A percentile compares a stretch with the other conserved stretches of the same genome.
These are phyloP conservation scores for Onychomys leucogaster DNA, from an alignment of 2,797 vertebrate genomes.

Conservation along the genomic window DNA sequence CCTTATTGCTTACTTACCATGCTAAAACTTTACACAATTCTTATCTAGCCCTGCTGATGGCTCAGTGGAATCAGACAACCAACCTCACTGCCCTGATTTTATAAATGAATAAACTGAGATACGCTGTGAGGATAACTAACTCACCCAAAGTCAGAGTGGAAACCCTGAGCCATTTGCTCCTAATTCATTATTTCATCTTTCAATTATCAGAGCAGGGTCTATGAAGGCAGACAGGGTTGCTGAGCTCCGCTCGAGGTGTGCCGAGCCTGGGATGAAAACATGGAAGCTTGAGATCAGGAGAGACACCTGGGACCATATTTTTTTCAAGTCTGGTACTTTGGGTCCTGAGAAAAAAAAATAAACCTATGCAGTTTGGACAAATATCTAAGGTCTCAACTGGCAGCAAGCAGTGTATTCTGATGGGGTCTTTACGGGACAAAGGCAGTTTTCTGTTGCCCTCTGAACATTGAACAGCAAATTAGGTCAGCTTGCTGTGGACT, in stretches of 20 bases:
- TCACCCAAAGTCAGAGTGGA: background rate
- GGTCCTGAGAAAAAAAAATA: constrained; percentile 11
- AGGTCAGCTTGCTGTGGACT: background rate
- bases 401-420: background rate
- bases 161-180: background rate
- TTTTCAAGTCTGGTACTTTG: background rate
- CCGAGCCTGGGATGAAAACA: background rate
- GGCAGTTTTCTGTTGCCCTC: background rate
- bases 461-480: background rate
- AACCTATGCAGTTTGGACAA: background rate
- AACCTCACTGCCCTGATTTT: background rate
- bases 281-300: background rate
- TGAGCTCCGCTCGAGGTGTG: background rate
- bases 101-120: background rate
- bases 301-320: background rate
- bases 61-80: background rate
- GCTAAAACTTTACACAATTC: background rate
- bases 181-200: too few species aligned
- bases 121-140: background rate
- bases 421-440: background rate
- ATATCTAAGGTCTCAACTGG: background rate
- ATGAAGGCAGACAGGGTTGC: background rate
- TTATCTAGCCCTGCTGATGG: background rate
- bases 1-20: background rate
- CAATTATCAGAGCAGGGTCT: background rate